Evolutionary conservation across 2,797 vertebrate genomes (phyloP).

Genomic region (Anisognathus igniventris): DNA sequence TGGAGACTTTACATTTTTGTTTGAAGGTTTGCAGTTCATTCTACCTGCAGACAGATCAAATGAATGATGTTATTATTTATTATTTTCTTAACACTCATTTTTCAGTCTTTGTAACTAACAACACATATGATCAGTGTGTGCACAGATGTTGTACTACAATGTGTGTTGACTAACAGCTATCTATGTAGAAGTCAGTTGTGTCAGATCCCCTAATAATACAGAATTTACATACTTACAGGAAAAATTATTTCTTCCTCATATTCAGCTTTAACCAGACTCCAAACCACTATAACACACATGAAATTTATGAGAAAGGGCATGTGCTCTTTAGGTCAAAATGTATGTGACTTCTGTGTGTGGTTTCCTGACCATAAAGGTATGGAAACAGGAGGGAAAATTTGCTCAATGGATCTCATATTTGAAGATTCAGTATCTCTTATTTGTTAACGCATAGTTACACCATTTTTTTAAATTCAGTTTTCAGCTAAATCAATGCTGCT

Average conservation of each 20-base stretch:
- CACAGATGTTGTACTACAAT: background rate
- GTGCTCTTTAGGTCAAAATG: background rate
- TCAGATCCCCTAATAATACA: background rate
- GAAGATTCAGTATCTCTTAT: background rate
- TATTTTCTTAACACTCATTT: background rate
- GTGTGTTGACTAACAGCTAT: background rate
- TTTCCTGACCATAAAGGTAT: background rate
- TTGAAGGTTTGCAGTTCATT: constrained; percentile 78
- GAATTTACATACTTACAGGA: background rate
- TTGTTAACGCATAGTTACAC: background rate
- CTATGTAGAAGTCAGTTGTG: background rate
- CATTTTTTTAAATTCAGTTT: background rate
- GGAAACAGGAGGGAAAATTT: background rate
- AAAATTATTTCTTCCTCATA: background rate
- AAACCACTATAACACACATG: background rate
- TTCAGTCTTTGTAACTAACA: background rate
- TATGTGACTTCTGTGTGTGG: background rate
- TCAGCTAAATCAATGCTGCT: background rate
- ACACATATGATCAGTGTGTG: background rate
- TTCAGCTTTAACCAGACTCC: background rate
- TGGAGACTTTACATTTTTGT: constrained; percentile 76
- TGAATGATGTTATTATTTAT: background rate
- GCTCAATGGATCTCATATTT: background rate
- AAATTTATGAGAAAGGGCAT: background rate
- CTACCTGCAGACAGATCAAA: constrained; percentile 72